Conservation (phyloP, 1,140 invertebrate genomes). For the fruit fly (Drosophila melanogaster) region DNA sequence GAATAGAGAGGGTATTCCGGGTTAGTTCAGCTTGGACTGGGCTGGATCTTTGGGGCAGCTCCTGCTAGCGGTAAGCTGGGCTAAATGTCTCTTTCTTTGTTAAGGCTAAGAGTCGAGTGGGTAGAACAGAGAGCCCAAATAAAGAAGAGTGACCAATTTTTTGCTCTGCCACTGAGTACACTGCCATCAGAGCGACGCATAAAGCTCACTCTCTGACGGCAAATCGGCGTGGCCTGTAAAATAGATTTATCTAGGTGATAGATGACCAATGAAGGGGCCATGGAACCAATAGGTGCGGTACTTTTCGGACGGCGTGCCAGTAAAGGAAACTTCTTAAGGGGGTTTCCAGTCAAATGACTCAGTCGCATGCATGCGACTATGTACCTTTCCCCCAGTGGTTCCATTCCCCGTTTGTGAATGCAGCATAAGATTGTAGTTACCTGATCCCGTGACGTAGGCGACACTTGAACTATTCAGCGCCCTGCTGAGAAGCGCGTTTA, state of each 20-base stretch:
- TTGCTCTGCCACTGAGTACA: slow-evolving; percentile 84
- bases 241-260: not conserved
- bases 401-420: not conserved
- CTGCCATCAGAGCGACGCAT: slow-evolving; percentile 84
- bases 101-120: slow-evolving; percentile 73
- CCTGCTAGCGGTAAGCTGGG: not conserved
- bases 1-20: not conserved
- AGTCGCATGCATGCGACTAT: too few species aligned
- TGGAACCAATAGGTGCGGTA: not conserved
- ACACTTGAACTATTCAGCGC: slow-evolving; percentile 17
- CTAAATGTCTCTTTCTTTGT: slow-evolving; percentile 74
- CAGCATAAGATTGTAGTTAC: slow-evolving; percentile 33
- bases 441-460: slow-evolving; percentile 19
- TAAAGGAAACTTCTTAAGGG: too few species aligned
- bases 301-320: not conserved
- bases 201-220: slow-evolving; percentile 77
- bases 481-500: slow-evolving; percentile 55
- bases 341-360: too few species aligned
- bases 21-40: slow-evolving; percentile 12
- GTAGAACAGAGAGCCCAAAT: slow-evolving; percentile 70
- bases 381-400: not conserved
- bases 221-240: slow-evolving; percentile 83
- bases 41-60: slow-evolving; percentile 2
- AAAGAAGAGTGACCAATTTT: slow-evolving; percentile 80
- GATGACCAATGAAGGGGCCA: not conserved